These are phyloP conservation scores for Aurelia aurita complex sp. Pacific DNA, from an alignment of 30 jellyfish, hydroid and myxozoan genomes.

Conservation along the genomic window DNA sequence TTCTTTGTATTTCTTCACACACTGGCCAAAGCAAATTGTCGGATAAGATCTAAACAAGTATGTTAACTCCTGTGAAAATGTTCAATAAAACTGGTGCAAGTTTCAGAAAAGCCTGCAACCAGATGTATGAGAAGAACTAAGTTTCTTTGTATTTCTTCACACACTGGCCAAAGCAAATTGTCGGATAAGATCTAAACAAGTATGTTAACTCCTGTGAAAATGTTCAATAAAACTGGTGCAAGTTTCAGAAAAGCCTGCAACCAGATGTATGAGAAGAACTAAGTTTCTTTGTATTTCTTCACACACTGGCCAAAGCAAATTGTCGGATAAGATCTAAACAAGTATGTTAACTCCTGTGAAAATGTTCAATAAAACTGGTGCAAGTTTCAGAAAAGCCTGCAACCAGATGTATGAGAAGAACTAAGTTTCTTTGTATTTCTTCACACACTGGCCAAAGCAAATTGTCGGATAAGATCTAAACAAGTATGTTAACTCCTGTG, in stretches of 20 bases:
- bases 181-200: conserved; percentile 67
- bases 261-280: not conserved
- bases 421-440: too few relatives aligned
- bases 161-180: too few relatives aligned
- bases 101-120: not conserved
- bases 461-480: conserved; percentile 36
- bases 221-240: not conserved
- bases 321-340: conserved; percentile 38
- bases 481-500: conserved; percentile 46
- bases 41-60: conserved; percentile 73
- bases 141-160: too few relatives aligned
- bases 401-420: not conserved
- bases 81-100: not conserved
- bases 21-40: too few relatives aligned
- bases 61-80: not conserved
- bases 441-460: too few relatives aligned
- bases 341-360: too few relatives aligned
- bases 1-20: too few relatives aligned
- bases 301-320: too few relatives aligned
- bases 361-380: too few relatives aligned
- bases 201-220: not conserved
- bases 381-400: not conserved
- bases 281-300: too few relatives aligned
- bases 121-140: too few relatives aligned
- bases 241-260: not conserved